Evolutionary conservation across 2,113 vertebrate genomes (phyloP).

Genomic region (Indicator indicator): DNA sequence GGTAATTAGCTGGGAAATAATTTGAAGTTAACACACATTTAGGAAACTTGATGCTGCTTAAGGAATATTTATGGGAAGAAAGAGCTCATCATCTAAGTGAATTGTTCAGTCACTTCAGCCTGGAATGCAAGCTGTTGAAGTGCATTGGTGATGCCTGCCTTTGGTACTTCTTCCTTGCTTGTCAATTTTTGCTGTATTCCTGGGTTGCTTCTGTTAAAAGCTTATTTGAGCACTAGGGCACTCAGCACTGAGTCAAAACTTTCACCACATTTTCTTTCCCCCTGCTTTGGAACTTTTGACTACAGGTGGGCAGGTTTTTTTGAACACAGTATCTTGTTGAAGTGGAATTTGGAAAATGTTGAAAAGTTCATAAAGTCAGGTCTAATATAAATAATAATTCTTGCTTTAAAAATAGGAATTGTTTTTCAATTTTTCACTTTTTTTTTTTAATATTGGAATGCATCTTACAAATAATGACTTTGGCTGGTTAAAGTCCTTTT

Average conservation of each 20-base stretch:
- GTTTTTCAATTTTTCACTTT: too few relatives aligned
- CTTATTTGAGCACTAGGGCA: neutral
- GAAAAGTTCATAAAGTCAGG: neutral
- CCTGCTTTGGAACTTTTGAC: neutral
- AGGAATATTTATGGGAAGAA: conserved; percentile 6
- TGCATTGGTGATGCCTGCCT: neutral
- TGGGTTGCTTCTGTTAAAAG: neutral
- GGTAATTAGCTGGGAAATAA: neutral
- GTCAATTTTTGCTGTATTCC: neutral
- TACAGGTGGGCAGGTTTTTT: neutral
- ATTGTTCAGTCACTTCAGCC: neutral
- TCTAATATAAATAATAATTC: neutral
- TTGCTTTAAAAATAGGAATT: neutral
- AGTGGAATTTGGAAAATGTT: neutral
- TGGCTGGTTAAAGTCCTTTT: neutral
- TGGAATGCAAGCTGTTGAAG: neutral
- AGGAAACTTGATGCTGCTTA: neutral
- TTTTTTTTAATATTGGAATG: neutral
- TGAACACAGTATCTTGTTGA: neutral
- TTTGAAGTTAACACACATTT: neutral
- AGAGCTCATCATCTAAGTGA: neutral
- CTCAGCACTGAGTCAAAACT: neutral
- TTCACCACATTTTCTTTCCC: neutral
- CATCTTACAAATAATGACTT: neutral
- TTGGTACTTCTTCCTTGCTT: neutral